Evolutionary conservation across 2,797 vertebrate genomes (phyloP), one percentile per base, ranked within the genome.

Genomic region (Chromis chromis): DNA sequence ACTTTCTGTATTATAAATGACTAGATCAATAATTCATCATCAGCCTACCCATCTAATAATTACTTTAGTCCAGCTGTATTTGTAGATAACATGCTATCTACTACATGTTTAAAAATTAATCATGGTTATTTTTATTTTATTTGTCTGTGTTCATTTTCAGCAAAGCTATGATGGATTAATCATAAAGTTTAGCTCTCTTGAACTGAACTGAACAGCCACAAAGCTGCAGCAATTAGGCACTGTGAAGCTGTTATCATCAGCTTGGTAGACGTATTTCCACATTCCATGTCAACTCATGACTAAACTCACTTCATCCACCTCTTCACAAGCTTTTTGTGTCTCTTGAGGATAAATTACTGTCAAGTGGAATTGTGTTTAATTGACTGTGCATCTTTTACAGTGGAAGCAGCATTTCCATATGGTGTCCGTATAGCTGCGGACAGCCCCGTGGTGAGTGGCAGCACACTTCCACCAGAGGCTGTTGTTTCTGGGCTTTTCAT

Each of bases 401-500:
- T 59, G 21, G 67, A 67, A 58, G 52, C 55, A 52, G 40, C 25
- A 36, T 65, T 64, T 77, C 78, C 62, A 67, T 81, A 75, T 57
- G 75, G 78, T 14, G 61, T 72, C 66, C 5, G 1, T 59, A 11
- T 65, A 57, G 60, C 64, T 55, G 78, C 42, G 56, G 62, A 59
- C 60, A 10, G 33, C 50, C 59, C 49, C 76, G 69, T 0, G 46
- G 74, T 65, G 75, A 86, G 89, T 81, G 86, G 70, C 81, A 82
- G 65, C 75, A 76, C 84, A 79, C 61, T 69, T 80, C 28, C 73
- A 80, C 64, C 79, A 74, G 65, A 78, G 78, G 79, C 88, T 84
- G 86, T 61, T 77, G 79, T 82, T 80, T 82, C 70, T 64, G 61
- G 78, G 71, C 79, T 88, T 92, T 93, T 94, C 90, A 94, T 94